These are phyloP conservation scores for Bombus confusus DNA, from an alignment of 1,140 invertebrate genomes.

Conservation along the genomic window DNA sequence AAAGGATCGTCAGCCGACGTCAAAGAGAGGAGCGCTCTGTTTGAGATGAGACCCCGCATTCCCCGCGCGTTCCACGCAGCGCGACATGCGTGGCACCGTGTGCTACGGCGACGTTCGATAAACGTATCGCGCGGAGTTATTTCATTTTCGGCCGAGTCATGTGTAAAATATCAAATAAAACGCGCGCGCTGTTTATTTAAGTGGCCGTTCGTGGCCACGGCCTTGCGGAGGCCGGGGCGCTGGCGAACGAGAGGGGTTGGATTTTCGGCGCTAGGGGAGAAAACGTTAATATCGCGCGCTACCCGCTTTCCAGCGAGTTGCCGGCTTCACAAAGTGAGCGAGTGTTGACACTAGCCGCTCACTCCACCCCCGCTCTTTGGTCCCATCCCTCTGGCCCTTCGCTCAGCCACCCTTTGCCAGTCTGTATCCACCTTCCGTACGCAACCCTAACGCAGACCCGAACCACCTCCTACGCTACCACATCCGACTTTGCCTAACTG, in stretches of 20 bases:
- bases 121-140: constrained; percentile 69
- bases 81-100: neutral
- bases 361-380: constrained; percentile 59
- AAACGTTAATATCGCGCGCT: constrained; percentile 78
- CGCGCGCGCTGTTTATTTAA: constrained; percentile 74
- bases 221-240: neutral
- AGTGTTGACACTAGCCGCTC: constrained; percentile 80
- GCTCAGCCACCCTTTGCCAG: constrained; percentile 57
- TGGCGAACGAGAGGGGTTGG: constrained; percentile 4
- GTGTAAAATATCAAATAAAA: constrained; percentile 79
- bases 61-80: neutral
- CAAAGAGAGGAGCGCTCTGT: constrained; percentile 59
- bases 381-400: constrained; percentile 41
- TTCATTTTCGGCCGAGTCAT: constrained; percentile 75
- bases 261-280: constrained; percentile 66
- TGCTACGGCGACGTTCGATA: constrained; percentile 55
- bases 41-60: constrained; percentile 39
- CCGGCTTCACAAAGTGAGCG: constrained; percentile 80
- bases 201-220: constrained; percentile 63
- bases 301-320: constrained; percentile 75
- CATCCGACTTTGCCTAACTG: constrained; percentile 47
- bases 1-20: constrained; percentile 47
- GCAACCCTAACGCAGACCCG: constrained; percentile 52
- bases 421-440: constrained; percentile 49
- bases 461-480: constrained; percentile 38